Conservation (phyloP, 2,797 vertebrate genomes). For the Gallinago solitaria region DNA sequence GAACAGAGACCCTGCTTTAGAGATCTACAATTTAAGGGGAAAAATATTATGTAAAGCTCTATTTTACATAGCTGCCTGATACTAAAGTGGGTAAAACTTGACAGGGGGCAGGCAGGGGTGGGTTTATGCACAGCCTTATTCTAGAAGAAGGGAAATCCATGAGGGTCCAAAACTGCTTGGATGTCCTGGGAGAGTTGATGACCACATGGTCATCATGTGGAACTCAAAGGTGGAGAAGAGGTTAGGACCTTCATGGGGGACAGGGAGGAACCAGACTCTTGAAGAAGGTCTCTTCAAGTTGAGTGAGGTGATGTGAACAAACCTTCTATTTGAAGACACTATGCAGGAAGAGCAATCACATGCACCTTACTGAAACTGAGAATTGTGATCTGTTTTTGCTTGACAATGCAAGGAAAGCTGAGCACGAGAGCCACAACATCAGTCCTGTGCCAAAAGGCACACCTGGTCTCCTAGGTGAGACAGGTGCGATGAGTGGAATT, state of each 20-base stretch:
- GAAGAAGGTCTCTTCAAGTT: background rate
- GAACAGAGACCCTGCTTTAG: background rate
- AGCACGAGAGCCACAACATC: background rate
- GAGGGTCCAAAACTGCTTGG: background rate
- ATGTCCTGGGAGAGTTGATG: background rate
- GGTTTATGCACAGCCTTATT: background rate
- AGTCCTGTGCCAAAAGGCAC: background rate
- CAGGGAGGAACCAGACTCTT: background rate
- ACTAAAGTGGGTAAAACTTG: background rate
- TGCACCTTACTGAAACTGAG: background rate
- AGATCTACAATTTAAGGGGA: background rate
- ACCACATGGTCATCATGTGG: background rate
- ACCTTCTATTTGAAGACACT: background rate
- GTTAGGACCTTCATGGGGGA: background rate
- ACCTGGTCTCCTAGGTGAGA: background rate
- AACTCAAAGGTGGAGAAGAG: background rate
- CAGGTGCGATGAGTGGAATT: background rate
- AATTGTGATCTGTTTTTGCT: background rate
- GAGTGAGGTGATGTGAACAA: background rate
- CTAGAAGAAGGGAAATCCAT: background rate
- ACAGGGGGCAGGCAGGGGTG: rapidly evolving
- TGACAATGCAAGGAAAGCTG: background rate
- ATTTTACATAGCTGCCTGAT: background rate
- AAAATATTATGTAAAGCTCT: background rate
- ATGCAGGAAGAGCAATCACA: background rate